Base-by-base conservation (phyloP, 2,888 invertebrate species). In the Eugnorisma glareosa region DNA sequence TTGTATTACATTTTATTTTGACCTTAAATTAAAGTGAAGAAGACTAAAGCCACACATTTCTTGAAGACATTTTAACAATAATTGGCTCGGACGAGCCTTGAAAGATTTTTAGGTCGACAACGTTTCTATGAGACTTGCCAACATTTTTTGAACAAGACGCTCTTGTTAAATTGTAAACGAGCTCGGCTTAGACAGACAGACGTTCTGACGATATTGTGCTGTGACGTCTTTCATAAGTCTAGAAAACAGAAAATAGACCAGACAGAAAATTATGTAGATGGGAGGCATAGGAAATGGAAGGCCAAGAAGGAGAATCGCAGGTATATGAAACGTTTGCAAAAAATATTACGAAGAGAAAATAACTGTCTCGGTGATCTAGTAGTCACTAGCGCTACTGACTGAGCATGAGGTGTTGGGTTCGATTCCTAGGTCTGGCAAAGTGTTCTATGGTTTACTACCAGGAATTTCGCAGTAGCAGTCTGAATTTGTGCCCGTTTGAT, bases 91-190 rank as follows among this genome's bases (percentile, higher is more conserved):
- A 87, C 89, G 76, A 87, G 81, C 37, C 82, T 84, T 67, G 72
- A 77, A 68, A 79, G 81, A 83, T 83, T 88, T 88, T 84, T 86
- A 86, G 89, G 86, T 88, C 89, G 82, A 81, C 87, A 78, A 80
- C 73, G 75, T 66, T 82, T 79, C 82, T 74, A 86, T 81, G 81
- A 79, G 70, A 57, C 59, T 81, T 89, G 88, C 88, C 89, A 88
- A 88, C 79, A 84, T 85, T 84, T 88, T 84, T 84, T 75, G 64
- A 84, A 82, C 75, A 78, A 83, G 78, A 76, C 76, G 63, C 64
- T 88, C 78, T 86, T 79, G 86, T 81, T 73, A 77, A 75, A 86
- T 81, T 79, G 76, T 80, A 87, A 87, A 81, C 81, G 81, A 82
- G 70, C 75, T 67, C 43, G 72, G 59, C 67, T 78, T 66, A 77